phyloP scores from a whole-genome alignment of 2,888 invertebrate genomes.

The Drosophila mimica region DNA sequence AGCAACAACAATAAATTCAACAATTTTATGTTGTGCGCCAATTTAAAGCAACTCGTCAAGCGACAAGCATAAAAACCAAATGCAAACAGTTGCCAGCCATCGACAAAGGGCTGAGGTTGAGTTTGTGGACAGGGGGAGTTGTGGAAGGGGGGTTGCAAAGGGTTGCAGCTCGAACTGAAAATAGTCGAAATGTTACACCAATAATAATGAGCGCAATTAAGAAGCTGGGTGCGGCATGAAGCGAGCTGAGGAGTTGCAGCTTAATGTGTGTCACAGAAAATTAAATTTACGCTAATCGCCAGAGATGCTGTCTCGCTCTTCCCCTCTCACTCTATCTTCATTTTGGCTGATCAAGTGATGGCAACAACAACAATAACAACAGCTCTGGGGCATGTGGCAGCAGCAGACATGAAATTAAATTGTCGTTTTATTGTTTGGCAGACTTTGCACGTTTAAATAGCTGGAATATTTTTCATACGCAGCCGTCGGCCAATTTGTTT shows the following conservation, averaged over 20 bases:
- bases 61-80: constrained; percentile 69
- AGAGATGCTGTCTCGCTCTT: constrained; percentile 16
- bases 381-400: constrained; percentile 55
- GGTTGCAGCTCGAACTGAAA: constrained; percentile 27
- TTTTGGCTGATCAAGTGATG: constrained; percentile 13
- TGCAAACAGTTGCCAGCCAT: constrained; percentile 59
- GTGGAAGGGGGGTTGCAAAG: constrained; percentile 9
- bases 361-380: constrained; percentile 7
- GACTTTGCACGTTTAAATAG: constrained; percentile 64
- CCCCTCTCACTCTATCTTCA: not conserved
- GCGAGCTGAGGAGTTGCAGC: constrained; percentile 49
- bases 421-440: constrained; percentile 74
- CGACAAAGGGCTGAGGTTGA: not conserved
- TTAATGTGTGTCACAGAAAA: constrained; percentile 77
- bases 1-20: constrained; percentile 42
- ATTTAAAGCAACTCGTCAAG: constrained; percentile 49
- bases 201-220: constrained; percentile 78
- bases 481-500: constrained; percentile 73
- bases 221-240: constrained; percentile 7
- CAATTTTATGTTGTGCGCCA: constrained; percentile 61
- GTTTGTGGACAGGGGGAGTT: not conserved
- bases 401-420: constrained; percentile 74
- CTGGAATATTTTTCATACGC: constrained; percentile 67
- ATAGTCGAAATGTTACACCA: constrained; percentile 62
- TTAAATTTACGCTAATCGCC: constrained; percentile 75